Conservation (phyloP, 2,797 vertebrate genomes). For the Numenius phaeopus region DNA sequence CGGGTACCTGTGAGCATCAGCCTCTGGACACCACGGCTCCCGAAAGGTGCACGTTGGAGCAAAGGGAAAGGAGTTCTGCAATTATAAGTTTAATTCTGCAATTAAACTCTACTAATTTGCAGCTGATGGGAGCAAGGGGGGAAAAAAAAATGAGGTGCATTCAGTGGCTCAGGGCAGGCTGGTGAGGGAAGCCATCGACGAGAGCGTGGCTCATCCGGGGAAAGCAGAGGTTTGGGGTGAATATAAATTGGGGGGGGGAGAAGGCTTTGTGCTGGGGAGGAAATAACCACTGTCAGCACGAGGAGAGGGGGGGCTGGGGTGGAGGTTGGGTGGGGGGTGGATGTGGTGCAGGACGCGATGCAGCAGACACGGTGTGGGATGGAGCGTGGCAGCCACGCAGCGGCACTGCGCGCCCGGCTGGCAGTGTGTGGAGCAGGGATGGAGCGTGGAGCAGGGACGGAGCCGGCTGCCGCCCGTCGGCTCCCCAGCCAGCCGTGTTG, state of each 20-base stretch:
- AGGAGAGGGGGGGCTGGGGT: background rate
- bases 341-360: background rate
- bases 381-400: background rate
- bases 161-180: background rate
- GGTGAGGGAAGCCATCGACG: too few species aligned
- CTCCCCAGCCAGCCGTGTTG: accelerated
- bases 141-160: background rate
- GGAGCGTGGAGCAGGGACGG: background rate
- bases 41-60: accelerated
- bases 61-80: background rate
- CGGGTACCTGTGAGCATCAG: background rate
- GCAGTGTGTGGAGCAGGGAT: background rate
- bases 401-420: background rate
- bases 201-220: accelerated
- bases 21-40: accelerated
- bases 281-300: background rate
- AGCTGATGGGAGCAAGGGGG: background rate
- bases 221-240: background rate
- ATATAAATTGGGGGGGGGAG: background rate
- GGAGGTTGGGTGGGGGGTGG: background rate
- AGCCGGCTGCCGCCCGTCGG: accelerated
- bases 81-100: too few species aligned
- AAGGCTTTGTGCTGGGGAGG: too few species aligned
- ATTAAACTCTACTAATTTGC: background rate
- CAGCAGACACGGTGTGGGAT: background rate